Evolutionary conservation across 1,140 invertebrate genomes (phyloP), one percentile per base, ranked within the genome.

Genomic region (Cyrtorhinus lividipennis): DNA sequence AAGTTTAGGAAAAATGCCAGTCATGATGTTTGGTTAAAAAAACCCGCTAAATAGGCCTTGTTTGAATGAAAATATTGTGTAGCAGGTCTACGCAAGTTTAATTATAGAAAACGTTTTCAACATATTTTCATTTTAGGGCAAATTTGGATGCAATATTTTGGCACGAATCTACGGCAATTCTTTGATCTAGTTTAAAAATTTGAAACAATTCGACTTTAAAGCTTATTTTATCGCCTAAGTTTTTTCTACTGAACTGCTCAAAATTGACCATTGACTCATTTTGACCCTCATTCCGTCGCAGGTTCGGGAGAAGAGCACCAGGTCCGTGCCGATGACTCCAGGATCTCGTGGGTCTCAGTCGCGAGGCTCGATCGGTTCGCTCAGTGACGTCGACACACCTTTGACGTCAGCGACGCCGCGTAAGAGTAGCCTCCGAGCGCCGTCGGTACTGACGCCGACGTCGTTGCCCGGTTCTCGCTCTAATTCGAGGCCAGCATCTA

Each of bases 271-370:
- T n/a, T n/a, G n/a, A n/a, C n/a, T n/a, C n/a, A n/a, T n/a, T n/a
- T n/a, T n/a, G n/a, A n/a, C n/a, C n/a, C n/a, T n/a, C n/a, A n/a
- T n/a, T n/a, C n/a, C n/a, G n/a, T n/a, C n/a, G n/a, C 77, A 95
- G 91, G 89, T 95, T 26, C 83, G 90, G 69, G 92, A 94, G 76
- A 81, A 89, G 65, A 93, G 88, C 56, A 83, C 80, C 58, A 81
- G 89, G 68, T 92, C 87, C 61, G 84, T 90, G 62, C 88, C 90
- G 30, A 92, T 92, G 89, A 81, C 82, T 44, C 38, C 79, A 80
- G 62, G 74, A 81, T 25, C 38, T 5, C 73, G 79, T 79, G 65
- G 83, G 64, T 44, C 38, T 10, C 38, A 44, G 38, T 44, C 38
- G n/a, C 38, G 38, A 44, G 87, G 87, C 68, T 90, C 88, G 12